A percentile compares a stretch with the other conserved stretches of the same genome.
These are phyloP conservation scores for Drosophila meridionalis DNA, from an alignment of 2,888 invertebrate species.

Conservation along the genomic window DNA sequence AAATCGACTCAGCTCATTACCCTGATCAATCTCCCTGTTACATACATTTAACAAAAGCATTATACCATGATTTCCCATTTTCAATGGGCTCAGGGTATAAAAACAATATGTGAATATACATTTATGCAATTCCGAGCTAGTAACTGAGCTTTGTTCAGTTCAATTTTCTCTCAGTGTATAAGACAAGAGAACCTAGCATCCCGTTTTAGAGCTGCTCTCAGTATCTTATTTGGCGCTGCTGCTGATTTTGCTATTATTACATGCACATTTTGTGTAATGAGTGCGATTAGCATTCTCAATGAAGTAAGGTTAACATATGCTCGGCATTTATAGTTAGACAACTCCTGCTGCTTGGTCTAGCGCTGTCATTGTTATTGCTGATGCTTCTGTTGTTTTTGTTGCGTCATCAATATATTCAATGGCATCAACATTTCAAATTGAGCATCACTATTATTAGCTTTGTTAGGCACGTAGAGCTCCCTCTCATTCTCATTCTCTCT, in stretches of 20 bases:
- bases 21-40: too few relatives aligned
- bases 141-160: not conserved
- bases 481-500: not conserved
- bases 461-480: constrained; percentile 7
- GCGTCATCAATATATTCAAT: constrained; percentile 76
- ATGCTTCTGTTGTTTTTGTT: constrained; percentile 42
- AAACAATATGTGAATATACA: too few relatives aligned
- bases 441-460: constrained; percentile 68
- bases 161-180: not conserved
- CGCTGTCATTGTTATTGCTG: constrained; percentile 8
- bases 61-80: too few relatives aligned
- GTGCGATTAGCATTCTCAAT: constrained; percentile 80
- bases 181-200: not conserved
- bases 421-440: constrained; percentile 75
- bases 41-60: too few relatives aligned
- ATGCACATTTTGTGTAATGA: constrained; percentile 80
- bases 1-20: too few relatives aligned
- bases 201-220: not conserved
- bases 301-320: constrained; percentile 80
- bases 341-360: constrained; percentile 4
- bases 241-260: constrained; percentile 76
- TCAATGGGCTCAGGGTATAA: too few relatives aligned
- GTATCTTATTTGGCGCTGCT: constrained; percentile 23
- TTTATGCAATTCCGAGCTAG: not conserved
- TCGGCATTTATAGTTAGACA: constrained; percentile 67